phyloP scores from a whole-genome alignment of 2,797 vertebrate species.

The Hyperoplus immaculatus region DNA sequence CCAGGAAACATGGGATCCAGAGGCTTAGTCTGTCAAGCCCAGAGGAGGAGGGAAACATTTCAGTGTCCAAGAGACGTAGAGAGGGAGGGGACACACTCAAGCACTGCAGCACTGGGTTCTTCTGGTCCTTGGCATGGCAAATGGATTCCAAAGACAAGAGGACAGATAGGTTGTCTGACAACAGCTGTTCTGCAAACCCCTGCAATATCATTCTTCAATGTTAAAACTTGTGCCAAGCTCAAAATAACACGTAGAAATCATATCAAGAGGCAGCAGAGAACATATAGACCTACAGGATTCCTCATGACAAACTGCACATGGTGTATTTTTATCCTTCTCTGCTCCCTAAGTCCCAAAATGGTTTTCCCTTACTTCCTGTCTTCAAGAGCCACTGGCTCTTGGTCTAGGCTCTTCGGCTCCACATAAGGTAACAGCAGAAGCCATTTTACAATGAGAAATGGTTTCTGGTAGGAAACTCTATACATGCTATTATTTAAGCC shows the following conservation, averaged over 20 bases:
- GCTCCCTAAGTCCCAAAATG: conserved; percentile 64
- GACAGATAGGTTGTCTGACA: conserved; percentile 50
- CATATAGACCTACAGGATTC: conserved; percentile 44
- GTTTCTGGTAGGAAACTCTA: conserved; percentile 58
- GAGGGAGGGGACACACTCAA: conserved; percentile 41
- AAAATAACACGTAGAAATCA: conserved; percentile 55
- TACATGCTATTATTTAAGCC: conserved; percentile 61
- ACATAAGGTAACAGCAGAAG: conserved; percentile 56
- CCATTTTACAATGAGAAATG: conserved; percentile 64
- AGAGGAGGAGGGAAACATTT: conserved; percentile 54
- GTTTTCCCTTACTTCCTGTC: conserved; percentile 78
- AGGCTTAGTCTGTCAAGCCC: conserved; percentile 61
- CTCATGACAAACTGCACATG: conserved; percentile 47
- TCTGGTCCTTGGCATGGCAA: conserved; percentile 20
- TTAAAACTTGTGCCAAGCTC: conserved; percentile 36
- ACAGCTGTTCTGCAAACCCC: conserved; percentile 60
- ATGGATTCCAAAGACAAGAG: conserved; percentile 33
- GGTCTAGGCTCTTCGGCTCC: conserved; percentile 33
- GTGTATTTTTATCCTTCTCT: conserved; percentile 68
- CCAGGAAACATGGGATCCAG: conserved; percentile 71
- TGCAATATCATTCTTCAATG: conserved; percentile 39
- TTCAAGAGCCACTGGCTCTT: conserved; percentile 54
- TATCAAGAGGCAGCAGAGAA: conserved; percentile 21
- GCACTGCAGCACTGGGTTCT: conserved; percentile 32
- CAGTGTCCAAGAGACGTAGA: conserved; percentile 31